phyloP scores from a whole-genome alignment of 2,113 vertebrate species.

The Mobula hypostoma region DNA sequence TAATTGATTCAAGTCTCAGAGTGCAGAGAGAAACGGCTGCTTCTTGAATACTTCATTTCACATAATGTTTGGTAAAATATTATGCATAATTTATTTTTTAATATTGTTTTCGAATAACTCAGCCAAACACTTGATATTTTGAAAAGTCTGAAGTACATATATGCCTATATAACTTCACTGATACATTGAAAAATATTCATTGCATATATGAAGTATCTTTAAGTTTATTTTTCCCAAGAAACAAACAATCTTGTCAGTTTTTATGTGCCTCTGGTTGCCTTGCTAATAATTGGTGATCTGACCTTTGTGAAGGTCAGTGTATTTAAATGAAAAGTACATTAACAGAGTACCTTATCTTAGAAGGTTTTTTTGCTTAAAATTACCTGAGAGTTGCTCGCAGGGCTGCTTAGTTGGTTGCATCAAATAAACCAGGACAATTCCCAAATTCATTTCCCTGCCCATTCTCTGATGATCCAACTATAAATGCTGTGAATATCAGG shows the following conservation, averaged over 20 bases:
- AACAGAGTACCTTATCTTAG: no score
- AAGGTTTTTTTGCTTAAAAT: no score
- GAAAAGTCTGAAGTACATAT: background rate
- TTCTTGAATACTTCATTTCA: background rate
- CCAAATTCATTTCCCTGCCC: no score
- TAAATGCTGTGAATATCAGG: background rate
- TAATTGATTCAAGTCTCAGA: background rate
- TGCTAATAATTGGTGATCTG: background rate
- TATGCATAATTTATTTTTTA: background rate
- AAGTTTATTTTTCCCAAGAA: background rate
- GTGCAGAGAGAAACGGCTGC: background rate
- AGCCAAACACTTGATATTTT: background rate
- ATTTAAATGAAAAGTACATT: no score
- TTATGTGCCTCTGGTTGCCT: background rate
- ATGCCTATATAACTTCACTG: background rate
- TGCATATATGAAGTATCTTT: background rate
- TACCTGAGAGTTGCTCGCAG: no score
- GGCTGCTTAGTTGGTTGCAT: no score
- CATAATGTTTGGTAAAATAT: background rate
- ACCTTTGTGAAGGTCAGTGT: no score
- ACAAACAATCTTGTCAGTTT: background rate
- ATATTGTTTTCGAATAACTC: background rate
- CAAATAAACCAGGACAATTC: no score
- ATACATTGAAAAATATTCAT: background rate
- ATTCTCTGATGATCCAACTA: background rate